Base-by-base conservation (phyloP, 2,888 invertebrate genomes). In the Calameuta pallipes region DNA sequence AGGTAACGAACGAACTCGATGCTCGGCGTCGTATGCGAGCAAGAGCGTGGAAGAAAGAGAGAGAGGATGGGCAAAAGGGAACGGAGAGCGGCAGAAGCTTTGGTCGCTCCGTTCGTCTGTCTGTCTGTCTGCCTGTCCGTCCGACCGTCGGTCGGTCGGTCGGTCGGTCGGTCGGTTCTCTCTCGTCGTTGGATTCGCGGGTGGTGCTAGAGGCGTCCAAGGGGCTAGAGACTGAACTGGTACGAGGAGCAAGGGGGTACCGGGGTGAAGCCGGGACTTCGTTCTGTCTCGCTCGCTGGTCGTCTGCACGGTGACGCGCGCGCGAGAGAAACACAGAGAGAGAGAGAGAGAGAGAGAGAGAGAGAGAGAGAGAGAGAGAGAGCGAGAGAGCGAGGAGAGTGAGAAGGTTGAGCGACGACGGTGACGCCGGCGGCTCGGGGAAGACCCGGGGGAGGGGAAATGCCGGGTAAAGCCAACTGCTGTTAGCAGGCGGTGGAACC, bases 401-500 rank as follows among this genome's bases (percentile, higher is more conserved):
- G 31, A 71, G 71, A 34, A 31, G 71, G 34, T 34, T 23, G 71
- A 71, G 71, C 71, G 71, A 71, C 33, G 13, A 71, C 13, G 71
- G 71, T 6, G 15, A 34, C 33, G 71, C 33, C 9, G 71, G 31
- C 2, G 33, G 71, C 33, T 71, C 33, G 71, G 31, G 71, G 71
- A 31, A 34, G 71, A 31, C 15, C 33, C 71, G 41, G 23, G 75
- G 68, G 30, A 56, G 71, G 71, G 71, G 71, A 34, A 71, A 71
- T 34, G 71, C 33, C 71, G 71, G 71, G 71, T 37, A 70, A 78
- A 70, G 74, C 78, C 78, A 78, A 78, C 78, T 78, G 78, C 78
- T 75, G 78, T 75, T 78, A 76, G 78, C 78, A 78, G 56, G 75
- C 78, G 78, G 56, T 73, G 76, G 78, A 78, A 78, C 41, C 75